Base-by-base conservation (phyloP, 2,113 vertebrate species). In the Cyprinodon brontotheroides region DNA sequence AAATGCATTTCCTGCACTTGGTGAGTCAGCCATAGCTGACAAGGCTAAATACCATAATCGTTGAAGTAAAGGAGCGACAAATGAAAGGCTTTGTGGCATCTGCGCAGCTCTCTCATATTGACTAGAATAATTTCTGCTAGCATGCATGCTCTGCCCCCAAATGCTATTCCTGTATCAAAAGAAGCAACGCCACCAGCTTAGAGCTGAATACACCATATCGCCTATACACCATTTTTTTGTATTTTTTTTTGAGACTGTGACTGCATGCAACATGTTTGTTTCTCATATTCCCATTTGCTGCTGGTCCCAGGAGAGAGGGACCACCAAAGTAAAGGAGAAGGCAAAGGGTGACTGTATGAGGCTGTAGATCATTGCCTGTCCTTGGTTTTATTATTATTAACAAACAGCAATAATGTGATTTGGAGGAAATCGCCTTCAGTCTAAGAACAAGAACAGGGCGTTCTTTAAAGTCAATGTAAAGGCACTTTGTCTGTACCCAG, bases 341-440 rank as follows among this genome's bases (percentile, higher is more conserved):
- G 78, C 75, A 61, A 60, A 12, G 2, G 14, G 4, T 29, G 47
- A 13, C 68, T 60, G 10, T 70, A 59, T 72, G 45, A 70, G 72
- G 47, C 50, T 40, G 29, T 65, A 57, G 40, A 70, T 83, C 66
- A 10, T 48, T 61, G 73, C 22, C 74, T 9, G 38, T 72, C 84
- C 81, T 84, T 80, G 38, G 61, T 70, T 65, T 83, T 82, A 77
- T 86, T 82, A 67, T 83, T 82, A 77, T 86, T 82, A 82, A 85
- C 67, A 71, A 81, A 85, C 74, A 71, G 45, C 78, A 79, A 77
- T 86, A 76, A 88, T 84, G 68, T 75, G 75, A 88, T 88, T 85
- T 75, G 47, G 67, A 84, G 86, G 79, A 87, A 88, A 90, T 86
- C 88, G 69, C 79, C 70, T 89, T 89, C 66, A 77, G 50, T 72